Evolutionary conservation across 2,113 vertebrate species (phyloP), one percentile per base, ranked within the genome.

Genomic region (Misgurnus anguillicaudatus): DNA sequence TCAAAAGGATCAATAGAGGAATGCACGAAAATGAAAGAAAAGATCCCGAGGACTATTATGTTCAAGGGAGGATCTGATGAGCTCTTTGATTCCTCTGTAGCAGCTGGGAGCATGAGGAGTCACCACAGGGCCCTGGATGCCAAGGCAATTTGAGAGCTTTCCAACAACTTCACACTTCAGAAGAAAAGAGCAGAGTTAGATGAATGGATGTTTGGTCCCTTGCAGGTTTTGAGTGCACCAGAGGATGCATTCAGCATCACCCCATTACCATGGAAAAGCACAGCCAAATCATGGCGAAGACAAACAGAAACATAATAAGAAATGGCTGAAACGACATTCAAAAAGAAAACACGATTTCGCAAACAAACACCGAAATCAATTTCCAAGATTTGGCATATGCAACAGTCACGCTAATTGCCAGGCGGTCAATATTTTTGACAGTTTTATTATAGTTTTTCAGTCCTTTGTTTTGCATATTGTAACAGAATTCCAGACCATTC

Each of bases 141-240:
- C 80, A 83, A 86, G 16, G 80, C 80, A 87, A 87, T 87, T 85
- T 89, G 53, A 88, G 55, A 69, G 80, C 57, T 78, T 69, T 88
- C 84, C 86, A 87, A 85, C 71, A 80, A 86, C 58, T 83, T 82
- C 77, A 85, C 80, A 77, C 66, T 84, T 69, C 6, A 16, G 84
- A 77, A 77, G 80, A 76, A 69, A 77, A 80, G 78, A 73, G 61
- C 55, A 31, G 81, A 77, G 75, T 19, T 57, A 51, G 69, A 80
- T 82, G 69, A 80, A 82, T 83, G 55, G 75, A 81, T 36, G n/a
- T 31, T 38, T 6, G 76, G 79, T 77, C 72, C 36, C 62, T 60
- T 17, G 36, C 41, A 76, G 45, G 79, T 86, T 76, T 82, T 51
- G 42, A 83, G 65, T 72, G 78, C 75, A 65, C 48, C 58, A 62